phyloP scores from a whole-genome alignment of 2,113 vertebrate species.

The Polypterus bichir region DNA sequence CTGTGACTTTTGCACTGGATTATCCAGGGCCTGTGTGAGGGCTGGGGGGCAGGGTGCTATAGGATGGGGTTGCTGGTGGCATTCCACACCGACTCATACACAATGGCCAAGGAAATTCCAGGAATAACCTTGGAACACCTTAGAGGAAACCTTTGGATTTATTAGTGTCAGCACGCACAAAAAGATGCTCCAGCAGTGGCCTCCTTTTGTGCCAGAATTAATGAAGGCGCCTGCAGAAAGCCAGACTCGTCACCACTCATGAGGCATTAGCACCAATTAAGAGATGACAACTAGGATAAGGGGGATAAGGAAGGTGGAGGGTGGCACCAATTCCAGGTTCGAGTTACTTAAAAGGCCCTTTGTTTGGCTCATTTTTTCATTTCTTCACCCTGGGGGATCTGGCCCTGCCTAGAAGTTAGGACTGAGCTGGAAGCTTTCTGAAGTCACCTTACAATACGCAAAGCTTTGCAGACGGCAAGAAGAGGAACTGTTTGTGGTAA shows the following conservation, averaged over 20 bases:
- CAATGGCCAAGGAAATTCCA: conserved; percentile 53
- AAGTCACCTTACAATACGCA: neutral
- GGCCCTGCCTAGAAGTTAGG: neutral
- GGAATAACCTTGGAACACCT: conserved; percentile 54
- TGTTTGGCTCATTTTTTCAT: neutral
- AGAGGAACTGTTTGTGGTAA: neutral
- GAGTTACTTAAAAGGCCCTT: neutral
- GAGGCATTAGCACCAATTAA: conserved; percentile 49
- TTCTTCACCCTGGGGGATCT: neutral
- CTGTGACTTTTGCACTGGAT: too few relatives aligned
- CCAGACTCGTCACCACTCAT: conserved; percentile 32
- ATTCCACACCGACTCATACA: conserved; percentile 49
- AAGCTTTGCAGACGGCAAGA: neutral
- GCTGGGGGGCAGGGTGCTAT: conserved; percentile 30
- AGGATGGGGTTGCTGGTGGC: conserved; percentile 39
- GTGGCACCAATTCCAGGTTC: neutral
- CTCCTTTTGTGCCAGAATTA: conserved; percentile 50
- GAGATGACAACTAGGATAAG: conserved; percentile 32
- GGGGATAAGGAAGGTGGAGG: conserved; percentile 22
- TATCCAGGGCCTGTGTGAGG: neutral
- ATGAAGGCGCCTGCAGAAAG: conserved; percentile 39
- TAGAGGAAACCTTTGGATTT: conserved; percentile 47
- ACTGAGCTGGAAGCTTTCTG: neutral
- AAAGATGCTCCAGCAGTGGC: conserved; percentile 27
- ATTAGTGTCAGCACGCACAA: conserved; percentile 50